These are phyloP conservation scores for Lanistes nyassanus DNA, from an alignment of 1,140 invertebrate genomes.

Conservation along the genomic window DNA sequence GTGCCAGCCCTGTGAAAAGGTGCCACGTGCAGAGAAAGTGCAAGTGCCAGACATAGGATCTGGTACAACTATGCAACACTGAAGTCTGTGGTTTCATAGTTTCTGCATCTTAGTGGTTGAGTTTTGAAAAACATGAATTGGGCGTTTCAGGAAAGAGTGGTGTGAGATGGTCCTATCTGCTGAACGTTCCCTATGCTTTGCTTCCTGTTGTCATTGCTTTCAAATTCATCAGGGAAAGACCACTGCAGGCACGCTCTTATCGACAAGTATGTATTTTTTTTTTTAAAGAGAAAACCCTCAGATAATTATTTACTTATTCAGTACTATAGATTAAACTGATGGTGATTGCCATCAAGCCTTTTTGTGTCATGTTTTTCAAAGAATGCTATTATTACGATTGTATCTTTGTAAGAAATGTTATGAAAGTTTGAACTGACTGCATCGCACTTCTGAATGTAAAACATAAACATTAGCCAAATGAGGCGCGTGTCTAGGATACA, in stretches of 20 bases:
- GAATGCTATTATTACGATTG: too few species aligned
- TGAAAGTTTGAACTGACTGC: too few species aligned
- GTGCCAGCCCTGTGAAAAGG: too few species aligned
- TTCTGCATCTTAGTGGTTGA: too few species aligned
- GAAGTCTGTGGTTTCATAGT: too few species aligned
- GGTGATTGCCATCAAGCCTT: neutral
- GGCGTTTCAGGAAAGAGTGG: slow-evolving; percentile 44
- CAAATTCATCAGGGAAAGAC: slow-evolving; percentile 42
- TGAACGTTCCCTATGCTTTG: slow-evolving; percentile 51
- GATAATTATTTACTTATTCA: neutral
- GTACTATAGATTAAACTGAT: neutral
- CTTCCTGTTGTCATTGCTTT: slow-evolving; percentile 42
- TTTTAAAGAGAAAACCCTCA: neutral
- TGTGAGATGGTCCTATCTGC: slow-evolving; percentile 46
- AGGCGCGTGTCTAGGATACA: too few species aligned
- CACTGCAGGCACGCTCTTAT: slow-evolving; percentile 31
- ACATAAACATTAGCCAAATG: too few species aligned
- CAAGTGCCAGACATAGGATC: too few species aligned
- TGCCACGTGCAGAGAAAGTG: neutral
- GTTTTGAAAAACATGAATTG: neutral
- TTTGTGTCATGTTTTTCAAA: too few species aligned
- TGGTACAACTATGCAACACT: too few species aligned
- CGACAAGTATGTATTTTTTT: slow-evolving; percentile 20
- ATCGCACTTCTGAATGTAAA: too few species aligned
- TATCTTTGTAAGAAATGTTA: too few species aligned